phyloP scores from a whole-genome alignment of 2,888 invertebrate species.

The Aporophyla lueneburgensis region DNA sequence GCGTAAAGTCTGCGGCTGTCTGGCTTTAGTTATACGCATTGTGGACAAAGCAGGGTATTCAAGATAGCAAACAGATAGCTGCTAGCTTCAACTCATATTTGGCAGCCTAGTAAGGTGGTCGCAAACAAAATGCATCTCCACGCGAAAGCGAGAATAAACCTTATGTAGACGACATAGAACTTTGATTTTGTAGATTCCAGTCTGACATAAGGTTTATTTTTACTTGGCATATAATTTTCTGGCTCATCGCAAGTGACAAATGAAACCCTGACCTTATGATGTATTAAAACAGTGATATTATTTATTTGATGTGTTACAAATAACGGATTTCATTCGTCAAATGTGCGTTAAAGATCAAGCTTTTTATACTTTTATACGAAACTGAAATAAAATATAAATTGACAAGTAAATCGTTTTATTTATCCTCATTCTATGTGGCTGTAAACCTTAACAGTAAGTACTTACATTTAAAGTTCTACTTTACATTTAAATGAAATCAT shows the following conservation, averaged over 20 bases:
- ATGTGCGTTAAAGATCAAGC: conserved; percentile 10
- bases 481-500: background rate
- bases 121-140: background rate
- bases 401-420: conserved; percentile 58
- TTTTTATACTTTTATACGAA: conserved; percentile 66
- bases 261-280: conserved; percentile 12
- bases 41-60: background rate
- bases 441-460: background rate
- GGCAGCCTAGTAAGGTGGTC: too few relatives aligned
- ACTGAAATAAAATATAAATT: conserved; percentile 60
- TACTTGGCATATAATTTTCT: background rate
- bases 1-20: conserved; percentile 18
- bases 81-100: conserved; percentile 1
- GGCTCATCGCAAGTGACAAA: conserved; percentile 16
- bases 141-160: conserved; percentile 24
- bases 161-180: background rate
- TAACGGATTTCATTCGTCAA: conserved; percentile 32
- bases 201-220: conserved; percentile 26
- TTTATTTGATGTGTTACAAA: conserved; percentile 45
- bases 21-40: conserved; percentile 3
- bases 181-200: background rate
- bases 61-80: background rate
- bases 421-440: conserved; percentile 16
- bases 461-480: background rate
- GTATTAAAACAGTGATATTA: conserved; percentile 56